Evolutionary conservation across 2,113 vertebrate genomes (phyloP).

Genomic region (Crypturellus undulatus): DNA sequence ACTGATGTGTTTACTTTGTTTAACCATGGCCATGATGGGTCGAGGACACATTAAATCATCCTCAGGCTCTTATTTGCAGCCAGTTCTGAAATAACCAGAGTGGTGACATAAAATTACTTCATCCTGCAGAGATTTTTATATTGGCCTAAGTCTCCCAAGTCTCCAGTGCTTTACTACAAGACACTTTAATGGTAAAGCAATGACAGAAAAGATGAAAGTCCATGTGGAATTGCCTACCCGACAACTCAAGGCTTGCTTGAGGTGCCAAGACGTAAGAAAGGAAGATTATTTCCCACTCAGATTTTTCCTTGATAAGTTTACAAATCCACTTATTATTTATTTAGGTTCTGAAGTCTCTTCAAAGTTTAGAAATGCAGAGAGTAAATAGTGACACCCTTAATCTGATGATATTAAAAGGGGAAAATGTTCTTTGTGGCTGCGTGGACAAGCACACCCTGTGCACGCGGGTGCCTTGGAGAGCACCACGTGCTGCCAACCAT

Average conservation of each 20-base stretch:
- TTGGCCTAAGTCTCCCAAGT: constrained; percentile 39
- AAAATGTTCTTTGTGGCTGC: not conserved
- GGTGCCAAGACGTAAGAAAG: not conserved
- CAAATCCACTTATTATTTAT: not conserved
- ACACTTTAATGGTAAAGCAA: not conserved
- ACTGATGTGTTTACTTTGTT: constrained; percentile 70
- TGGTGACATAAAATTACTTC: constrained; percentile 55
- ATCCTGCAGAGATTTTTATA: constrained; percentile 50
- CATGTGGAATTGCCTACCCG: not conserved
- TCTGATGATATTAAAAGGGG: not conserved
- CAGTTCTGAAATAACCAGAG: constrained; percentile 44
- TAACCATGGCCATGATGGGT: constrained; percentile 47
- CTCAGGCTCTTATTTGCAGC: constrained; percentile 51
- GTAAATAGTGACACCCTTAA: not conserved
- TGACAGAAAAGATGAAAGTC: constrained; percentile 1
- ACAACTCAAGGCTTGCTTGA: constrained; percentile 10
- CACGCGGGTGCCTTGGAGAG: not conserved
- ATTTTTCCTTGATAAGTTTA: constrained; percentile 13
- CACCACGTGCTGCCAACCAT: not conserved
- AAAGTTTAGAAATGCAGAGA: not conserved
- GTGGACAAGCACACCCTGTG: not conserved
- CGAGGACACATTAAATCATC: constrained; percentile 69
- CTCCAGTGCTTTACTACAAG: constrained; percentile 36
- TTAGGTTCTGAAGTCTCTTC: not conserved
- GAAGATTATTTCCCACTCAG: not conserved